A percentile compares a stretch with the other conserved stretches of the same genome.
Evolutionary conservation across 1,140 invertebrate genomes (phyloP).

Genomic region (Pseudobourletiella spinata): DNA sequence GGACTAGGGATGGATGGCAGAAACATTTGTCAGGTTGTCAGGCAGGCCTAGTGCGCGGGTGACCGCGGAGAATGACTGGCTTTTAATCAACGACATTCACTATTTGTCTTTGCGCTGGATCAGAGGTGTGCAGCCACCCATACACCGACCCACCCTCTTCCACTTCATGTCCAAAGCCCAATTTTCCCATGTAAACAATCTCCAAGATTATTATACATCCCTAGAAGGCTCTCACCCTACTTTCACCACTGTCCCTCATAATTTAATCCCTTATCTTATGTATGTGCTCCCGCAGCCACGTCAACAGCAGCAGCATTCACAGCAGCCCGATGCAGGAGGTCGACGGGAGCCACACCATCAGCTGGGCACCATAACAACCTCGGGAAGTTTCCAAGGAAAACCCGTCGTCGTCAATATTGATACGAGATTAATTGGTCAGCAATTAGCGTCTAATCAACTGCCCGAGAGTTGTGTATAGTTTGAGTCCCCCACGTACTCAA

Average conservation of each 20-base stretch:
- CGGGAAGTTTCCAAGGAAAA: slow-evolving; percentile 33
- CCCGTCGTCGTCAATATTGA: slow-evolving; percentile 36
- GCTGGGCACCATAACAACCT: slow-evolving; percentile 19
- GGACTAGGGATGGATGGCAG: neutral
- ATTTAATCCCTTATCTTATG: too few species aligned
- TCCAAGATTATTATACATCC: too few species aligned
- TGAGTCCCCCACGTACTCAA: too few species aligned
- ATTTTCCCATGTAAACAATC: too few species aligned
- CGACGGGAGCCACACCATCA: slow-evolving; percentile 14
- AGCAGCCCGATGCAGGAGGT: neutral
- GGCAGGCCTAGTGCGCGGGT: slow-evolving; percentile 15
- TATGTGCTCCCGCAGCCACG: neutral
- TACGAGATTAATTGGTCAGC: slow-evolving; percentile 35
- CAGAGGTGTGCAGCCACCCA: too few species aligned
- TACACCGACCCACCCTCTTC: too few species aligned
- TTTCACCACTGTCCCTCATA: too few species aligned
- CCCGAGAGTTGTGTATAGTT: slow-evolving; percentile 35
- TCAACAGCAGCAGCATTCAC: too few species aligned
- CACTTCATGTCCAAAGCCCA: too few species aligned
- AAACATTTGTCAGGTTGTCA: slow-evolving; percentile 16
- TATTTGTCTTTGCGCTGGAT: slow-evolving; percentile 5
- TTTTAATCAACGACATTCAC: slow-evolving; percentile 28
- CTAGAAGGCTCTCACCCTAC: too few species aligned
- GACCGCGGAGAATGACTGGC: slow-evolving; percentile 24
- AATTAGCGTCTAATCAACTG: slow-evolving; percentile 36